These are phyloP conservation scores for Dinomys branickii DNA, from an alignment of 2,113 vertebrate species.

Conservation along the genomic window DNA sequence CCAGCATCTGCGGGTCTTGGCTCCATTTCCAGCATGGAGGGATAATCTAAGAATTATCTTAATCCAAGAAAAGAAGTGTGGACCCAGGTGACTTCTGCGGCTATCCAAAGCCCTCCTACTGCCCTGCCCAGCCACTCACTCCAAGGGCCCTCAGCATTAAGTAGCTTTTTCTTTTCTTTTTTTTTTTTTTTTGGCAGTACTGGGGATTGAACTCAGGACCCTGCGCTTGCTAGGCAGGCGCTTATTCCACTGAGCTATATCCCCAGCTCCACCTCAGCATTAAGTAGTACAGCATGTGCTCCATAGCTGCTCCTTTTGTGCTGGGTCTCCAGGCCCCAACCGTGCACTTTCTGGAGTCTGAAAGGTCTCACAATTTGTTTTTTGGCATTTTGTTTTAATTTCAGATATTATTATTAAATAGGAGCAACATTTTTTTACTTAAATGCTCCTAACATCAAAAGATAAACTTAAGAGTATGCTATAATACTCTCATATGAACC, in stretches of 20 bases:
- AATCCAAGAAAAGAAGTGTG: not conserved
- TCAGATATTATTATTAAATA: not conserved
- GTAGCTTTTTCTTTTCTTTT: too few relatives aligned
- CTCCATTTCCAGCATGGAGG: not conserved
- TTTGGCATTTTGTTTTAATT: not conserved
- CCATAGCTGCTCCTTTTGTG: not conserved
- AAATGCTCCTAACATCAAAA: conserved; percentile 12
- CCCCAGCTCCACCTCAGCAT: too few relatives aligned
- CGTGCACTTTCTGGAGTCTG: conserved; percentile 1
- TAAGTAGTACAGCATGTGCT: not conserved
- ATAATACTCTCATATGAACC: not conserved
- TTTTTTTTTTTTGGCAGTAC: too few relatives aligned
- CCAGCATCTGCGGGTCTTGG: not conserved
- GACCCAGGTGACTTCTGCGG: not conserved
- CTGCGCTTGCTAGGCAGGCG: too few relatives aligned
- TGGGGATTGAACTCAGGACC: too few relatives aligned
- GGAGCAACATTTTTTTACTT: conserved; percentile 7
- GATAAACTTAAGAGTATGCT: not conserved
- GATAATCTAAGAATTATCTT: not conserved
- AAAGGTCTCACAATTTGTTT: conserved; percentile 44
- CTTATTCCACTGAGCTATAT: too few relatives aligned
- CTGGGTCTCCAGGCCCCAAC: not conserved
- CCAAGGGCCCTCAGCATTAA: not conserved
- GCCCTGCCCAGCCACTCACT: not conserved
- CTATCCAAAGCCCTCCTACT: not conserved